Evolutionary conservation across 2,888 invertebrate genomes (phyloP).

Genomic region (Elysia crispata): DNA sequence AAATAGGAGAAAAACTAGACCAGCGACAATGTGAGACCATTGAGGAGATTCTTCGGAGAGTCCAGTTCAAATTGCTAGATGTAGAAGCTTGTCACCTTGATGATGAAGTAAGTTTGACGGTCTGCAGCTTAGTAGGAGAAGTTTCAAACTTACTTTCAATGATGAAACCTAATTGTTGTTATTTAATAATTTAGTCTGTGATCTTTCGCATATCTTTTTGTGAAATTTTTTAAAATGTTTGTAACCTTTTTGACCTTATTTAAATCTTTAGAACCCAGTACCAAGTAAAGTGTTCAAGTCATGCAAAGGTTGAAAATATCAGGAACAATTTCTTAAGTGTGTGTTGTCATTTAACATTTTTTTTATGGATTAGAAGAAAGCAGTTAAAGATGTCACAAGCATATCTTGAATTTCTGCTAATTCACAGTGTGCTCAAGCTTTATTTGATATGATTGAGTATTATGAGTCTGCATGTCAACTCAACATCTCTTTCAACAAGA

Average conservation of each 20-base stretch:
- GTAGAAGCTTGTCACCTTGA: constrained; percentile 84
- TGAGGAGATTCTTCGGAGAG: constrained; percentile 88
- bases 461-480: constrained; percentile 89
- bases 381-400: too few relatives aligned
- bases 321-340: too few relatives aligned
- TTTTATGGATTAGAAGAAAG: background rate
- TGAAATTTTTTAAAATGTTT: too few relatives aligned
- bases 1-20: constrained; percentile 82
- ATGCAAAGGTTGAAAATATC: background rate
- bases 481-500: constrained; percentile 87
- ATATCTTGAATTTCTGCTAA: background rate
- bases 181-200: background rate
- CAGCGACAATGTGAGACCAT: constrained; percentile 87
- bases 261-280: too few relatives aligned
- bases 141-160: background rate
- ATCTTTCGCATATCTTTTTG: too few relatives aligned
- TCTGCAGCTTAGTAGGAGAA: too few relatives aligned
- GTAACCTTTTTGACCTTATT: too few relatives aligned
- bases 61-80: constrained; percentile 85
- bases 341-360: too few relatives aligned
- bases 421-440: constrained; percentile 83
- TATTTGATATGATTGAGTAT: constrained; percentile 95
- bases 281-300: too few relatives aligned
- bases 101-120: constrained; percentile 82
- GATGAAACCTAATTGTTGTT: background rate